Conservation (phyloP, 2,797 vertebrate species). For the Danio albolineatus region DNA sequence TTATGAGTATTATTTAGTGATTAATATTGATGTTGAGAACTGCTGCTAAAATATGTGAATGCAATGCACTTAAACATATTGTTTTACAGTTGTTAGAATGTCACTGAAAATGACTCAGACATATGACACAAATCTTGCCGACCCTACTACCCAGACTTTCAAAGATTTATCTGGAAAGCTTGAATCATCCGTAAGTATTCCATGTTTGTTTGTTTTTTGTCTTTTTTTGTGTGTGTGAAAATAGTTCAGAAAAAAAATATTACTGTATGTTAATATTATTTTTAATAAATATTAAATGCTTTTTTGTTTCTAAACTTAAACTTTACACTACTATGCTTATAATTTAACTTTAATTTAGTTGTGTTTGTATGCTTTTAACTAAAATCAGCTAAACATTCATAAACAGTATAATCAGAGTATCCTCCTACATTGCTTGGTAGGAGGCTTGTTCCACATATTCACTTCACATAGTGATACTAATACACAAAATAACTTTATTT, state of each 20-base stretch:
- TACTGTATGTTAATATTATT: too few relatives aligned
- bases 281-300: too few relatives aligned
- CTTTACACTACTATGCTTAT: too few relatives aligned
- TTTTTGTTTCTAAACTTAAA: too few relatives aligned
- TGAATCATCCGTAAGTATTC: conserved; percentile 60
- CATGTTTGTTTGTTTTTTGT: too few relatives aligned
- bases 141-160: conserved; percentile 33
- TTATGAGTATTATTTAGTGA: not conserved
- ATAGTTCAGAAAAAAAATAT: too few relatives aligned
- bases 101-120: conserved; percentile 51
- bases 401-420: not conserved
- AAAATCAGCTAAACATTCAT: not conserved
- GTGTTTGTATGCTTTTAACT: not conserved
- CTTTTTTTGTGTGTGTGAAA: too few relatives aligned
- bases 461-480: not conserved
- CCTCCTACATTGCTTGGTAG: too few relatives aligned
- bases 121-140: conserved; percentile 35
- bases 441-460: not conserved
- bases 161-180: conserved; percentile 3
- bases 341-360: not conserved
- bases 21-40: not conserved
- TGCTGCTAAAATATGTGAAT: not conserved
- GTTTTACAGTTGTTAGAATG: conserved; percentile 53
- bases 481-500: not conserved
- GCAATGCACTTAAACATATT: not conserved